phyloP scores from a whole-genome alignment of 30 jellyfish, hydroid and myxozoan genomes.

The Aurelia sp. region DNA sequence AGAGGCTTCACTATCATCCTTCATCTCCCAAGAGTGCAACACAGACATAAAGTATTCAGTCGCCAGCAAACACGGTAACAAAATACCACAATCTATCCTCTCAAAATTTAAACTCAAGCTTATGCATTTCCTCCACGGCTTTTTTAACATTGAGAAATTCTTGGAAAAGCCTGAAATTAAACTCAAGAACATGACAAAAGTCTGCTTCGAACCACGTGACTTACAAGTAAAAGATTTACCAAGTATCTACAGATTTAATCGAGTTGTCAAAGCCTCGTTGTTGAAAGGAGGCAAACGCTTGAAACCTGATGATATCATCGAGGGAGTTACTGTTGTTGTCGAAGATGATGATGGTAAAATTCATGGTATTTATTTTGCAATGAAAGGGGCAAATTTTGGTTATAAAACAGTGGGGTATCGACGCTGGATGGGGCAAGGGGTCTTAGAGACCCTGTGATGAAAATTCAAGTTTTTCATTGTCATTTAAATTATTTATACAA shows the following conservation, averaged over 20 bases:
- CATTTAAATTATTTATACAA: no score
- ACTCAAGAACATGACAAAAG: constrained; percentile 70
- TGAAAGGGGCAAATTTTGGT: constrained; percentile 61
- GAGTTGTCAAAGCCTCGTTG: constrained; percentile 81
- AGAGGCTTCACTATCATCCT: constrained; percentile 85
- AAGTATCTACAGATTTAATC: constrained; percentile 59
- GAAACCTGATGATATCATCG: constrained; percentile 40
- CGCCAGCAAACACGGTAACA: constrained; percentile 68
- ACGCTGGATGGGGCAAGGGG: constrained; percentile 92
- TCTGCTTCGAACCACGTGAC: constrained; percentile 86
- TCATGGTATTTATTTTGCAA: constrained; percentile 81
- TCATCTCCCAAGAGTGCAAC: constrained; percentile 93
- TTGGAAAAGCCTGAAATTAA: constrained; percentile 54
- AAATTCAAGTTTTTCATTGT: neutral
- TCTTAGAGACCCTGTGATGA: constrained; percentile 52
- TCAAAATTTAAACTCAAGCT: constrained; percentile 40
- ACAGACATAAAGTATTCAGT: constrained; percentile 77
- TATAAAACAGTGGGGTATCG: constrained; percentile 76
- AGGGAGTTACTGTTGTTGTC: constrained; percentile 71
- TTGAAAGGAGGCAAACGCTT: constrained; percentile 18
- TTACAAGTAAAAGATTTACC: constrained; percentile 63
- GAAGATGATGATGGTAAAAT: constrained; percentile 31
- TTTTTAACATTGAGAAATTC: constrained; percentile 58
- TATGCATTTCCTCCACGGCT: constrained; percentile 73
- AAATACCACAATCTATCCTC: constrained; percentile 60